Evolutionary conservation across 2,113 vertebrate species (phyloP).

Genomic region (Pterocles burchelli): DNA sequence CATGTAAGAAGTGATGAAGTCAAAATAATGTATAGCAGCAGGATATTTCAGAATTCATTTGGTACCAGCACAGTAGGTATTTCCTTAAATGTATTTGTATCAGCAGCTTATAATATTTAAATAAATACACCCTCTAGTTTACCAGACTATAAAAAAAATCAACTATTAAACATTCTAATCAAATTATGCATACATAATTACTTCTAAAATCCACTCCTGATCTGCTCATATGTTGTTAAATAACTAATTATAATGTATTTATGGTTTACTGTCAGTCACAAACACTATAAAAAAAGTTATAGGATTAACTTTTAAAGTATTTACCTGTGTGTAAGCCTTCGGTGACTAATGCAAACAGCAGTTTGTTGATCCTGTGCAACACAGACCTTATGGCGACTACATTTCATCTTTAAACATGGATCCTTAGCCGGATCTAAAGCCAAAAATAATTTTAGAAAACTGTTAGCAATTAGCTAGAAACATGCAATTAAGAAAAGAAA

Average conservation of each 20-base stretch:
- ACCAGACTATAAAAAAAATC: not conserved
- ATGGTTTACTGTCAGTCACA: not conserved
- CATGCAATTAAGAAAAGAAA: not conserved
- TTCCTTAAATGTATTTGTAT: not conserved
- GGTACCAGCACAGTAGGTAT: not conserved
- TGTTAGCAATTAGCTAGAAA: not conserved
- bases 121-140: not conserved
- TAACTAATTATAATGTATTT: not conserved
- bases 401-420: constrained; percentile 96
- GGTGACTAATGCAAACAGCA: constrained; percentile 90
- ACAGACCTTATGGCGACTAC: constrained; percentile 93
- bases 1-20: not conserved
- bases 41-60: not conserved
- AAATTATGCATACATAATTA: not conserved
- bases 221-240: not conserved
- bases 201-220: not conserved
- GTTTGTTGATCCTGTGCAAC: constrained; percentile 89
- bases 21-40: not conserved
- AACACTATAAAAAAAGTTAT: not conserved
- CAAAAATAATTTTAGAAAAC: constrained; percentile 64
- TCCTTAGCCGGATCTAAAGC: constrained; percentile 92
- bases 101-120: not conserved
- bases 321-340: constrained; percentile 87
- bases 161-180: not conserved
- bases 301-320: constrained; percentile 23